Evolutionary conservation across 2,113 vertebrate genomes (phyloP).

Genomic region (Platanista minor): DNA sequence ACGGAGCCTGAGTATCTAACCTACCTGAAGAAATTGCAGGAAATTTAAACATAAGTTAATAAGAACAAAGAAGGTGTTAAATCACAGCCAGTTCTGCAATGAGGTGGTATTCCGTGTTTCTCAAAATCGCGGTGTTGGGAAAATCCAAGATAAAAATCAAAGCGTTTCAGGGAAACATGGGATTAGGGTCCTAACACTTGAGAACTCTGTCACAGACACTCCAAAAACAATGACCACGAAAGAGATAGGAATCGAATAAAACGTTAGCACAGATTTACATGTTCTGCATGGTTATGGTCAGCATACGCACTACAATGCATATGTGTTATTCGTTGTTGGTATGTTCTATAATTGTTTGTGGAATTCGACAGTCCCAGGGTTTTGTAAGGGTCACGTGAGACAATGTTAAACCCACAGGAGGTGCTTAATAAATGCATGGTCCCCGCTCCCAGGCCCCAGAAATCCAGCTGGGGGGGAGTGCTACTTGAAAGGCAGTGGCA

Average conservation of each 20-base stretch:
- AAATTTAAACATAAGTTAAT: too few species aligned
- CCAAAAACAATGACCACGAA: fast-evolving
- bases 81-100: fast-evolving
- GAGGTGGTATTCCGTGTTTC: fast-evolving
- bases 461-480: fast-evolving
- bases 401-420: too few species aligned
- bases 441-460: background rate
- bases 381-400: fast-evolving
- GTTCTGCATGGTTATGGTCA: fast-evolving
- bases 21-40: background rate
- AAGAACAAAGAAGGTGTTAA: background rate
- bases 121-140: fast-evolving
- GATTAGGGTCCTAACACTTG: fast-evolving
- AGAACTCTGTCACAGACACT: fast-evolving
- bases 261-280: fast-evolving
- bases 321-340: too few species aligned
- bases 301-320: fast-evolving
- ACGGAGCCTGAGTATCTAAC: fast-evolving
- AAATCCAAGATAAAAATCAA: fast-evolving
- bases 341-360: too few species aligned
- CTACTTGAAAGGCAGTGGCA: fast-evolving
- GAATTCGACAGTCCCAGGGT: fast-evolving
- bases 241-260: fast-evolving
- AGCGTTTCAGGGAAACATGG: fast-evolving
- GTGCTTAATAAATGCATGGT: too few species aligned